A percentile compares a stretch with the other conserved stretches of the same genome.
Conservation (phyloP, 2,888 invertebrate species). For the Eledone cirrhosa region DNA sequence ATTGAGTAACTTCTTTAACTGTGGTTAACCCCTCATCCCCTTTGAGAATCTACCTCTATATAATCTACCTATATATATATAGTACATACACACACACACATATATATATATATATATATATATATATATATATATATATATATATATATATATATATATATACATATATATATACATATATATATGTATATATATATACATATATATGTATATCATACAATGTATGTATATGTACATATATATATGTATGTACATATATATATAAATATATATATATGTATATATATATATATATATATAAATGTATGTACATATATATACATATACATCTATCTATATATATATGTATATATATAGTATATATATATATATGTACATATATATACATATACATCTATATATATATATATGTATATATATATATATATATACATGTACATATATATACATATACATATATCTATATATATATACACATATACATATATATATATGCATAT, state of each 20-base stretch:
- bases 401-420: no score
- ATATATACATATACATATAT: not conserved
- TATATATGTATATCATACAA: not conserved
- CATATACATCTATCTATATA: conserved; percentile 21
- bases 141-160: conserved; percentile 16
- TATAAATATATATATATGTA: not conserved
- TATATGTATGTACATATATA: conserved; percentile 15
- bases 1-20: no score
- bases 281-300: conserved; percentile 18
- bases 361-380: not conserved
- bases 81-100: not conserved
- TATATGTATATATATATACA: not conserved
- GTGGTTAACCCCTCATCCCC: no score
- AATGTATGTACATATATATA: conserved; percentile 6
- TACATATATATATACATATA: not conserved
- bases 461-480: no score
- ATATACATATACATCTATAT: not conserved
- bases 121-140: not conserved
- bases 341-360: conserved; percentile 1
- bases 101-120: not conserved
- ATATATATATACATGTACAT: no score
- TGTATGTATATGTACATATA: not conserved
- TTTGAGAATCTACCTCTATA: not conserved
- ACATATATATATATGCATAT: no score
- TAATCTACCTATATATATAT: conserved; percentile 1